Percentiles rank a stretch among this genome's conserved stretches.
Conservation (phyloP, 2,888 invertebrate genomes). For the Falcaria lacertinaria region DNA sequence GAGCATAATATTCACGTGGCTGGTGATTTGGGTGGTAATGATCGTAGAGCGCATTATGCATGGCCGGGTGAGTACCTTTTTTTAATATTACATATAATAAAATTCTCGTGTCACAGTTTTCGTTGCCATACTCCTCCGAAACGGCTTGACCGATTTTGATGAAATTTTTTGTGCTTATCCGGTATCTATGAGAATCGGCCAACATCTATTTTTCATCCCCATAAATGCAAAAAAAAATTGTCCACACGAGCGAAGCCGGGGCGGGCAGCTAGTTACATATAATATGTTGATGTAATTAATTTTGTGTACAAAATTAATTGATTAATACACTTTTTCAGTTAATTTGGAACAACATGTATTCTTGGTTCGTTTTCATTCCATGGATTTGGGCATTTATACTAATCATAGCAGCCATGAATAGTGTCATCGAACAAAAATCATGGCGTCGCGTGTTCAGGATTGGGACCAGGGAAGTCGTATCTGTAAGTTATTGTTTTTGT, state of each 20-base stretch:
- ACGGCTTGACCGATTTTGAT: no score
- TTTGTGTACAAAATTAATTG: constrained; percentile 1
- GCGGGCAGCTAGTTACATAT: no score
- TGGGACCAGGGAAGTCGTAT: constrained; percentile 42
- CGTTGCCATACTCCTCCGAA: no score
- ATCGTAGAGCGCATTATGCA: constrained; percentile 42
- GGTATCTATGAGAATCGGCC: no score
- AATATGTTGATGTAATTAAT: no score
- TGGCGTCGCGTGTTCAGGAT: constrained; percentile 40
- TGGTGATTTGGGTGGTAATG: constrained; percentile 48
- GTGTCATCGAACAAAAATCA: constrained; percentile 23
- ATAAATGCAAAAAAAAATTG: no score
- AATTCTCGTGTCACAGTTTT: no score
- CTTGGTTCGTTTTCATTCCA: constrained; percentile 49
- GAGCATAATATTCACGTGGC: constrained; percentile 41
- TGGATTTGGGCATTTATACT: constrained; percentile 48
- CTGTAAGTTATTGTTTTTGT: constrained; percentile 33
- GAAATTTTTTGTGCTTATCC: no score
- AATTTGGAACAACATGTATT: constrained; percentile 58
- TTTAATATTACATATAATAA: not conserved
- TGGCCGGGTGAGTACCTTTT: constrained; percentile 42
- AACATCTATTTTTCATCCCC: no score
- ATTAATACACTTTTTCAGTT: constrained; percentile 38
- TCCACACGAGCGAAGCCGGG: no score
- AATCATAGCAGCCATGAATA: constrained; percentile 27